Evolutionary conservation across 2,888 invertebrate species (phyloP).

Genomic region (Cheilosia grossa): DNA sequence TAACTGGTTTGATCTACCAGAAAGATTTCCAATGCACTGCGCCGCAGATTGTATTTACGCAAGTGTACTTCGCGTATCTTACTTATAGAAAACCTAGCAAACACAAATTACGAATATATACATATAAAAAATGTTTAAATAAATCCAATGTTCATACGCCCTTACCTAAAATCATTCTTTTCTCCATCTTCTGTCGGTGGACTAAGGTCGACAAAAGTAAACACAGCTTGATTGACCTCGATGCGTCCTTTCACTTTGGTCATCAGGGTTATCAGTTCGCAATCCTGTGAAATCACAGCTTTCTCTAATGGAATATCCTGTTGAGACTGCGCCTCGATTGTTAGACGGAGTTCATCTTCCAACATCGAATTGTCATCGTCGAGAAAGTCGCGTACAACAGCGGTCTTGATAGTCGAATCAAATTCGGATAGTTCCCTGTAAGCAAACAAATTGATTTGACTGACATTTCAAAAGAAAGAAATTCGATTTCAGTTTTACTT

Average conservation of each 20-base stretch:
- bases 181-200: slow-evolving; percentile 84
- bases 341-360: slow-evolving; percentile 84
- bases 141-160: not conserved
- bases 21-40: slow-evolving; percentile 87
- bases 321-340: slow-evolving; percentile 83
- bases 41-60: slow-evolving; percentile 86
- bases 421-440: slow-evolving; percentile 82
- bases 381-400: slow-evolving; percentile 82
- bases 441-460: no score
- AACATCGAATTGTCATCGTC: slow-evolving; percentile 83
- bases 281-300: slow-evolving; percentile 85
- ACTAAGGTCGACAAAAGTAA: slow-evolving; percentile 86
- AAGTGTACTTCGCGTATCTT: slow-evolving; percentile 87
- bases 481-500: slow-evolving; percentile 77
- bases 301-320: slow-evolving; percentile 85
- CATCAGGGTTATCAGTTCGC: slow-evolving; percentile 86
- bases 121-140: no score
- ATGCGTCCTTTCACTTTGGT: slow-evolving; percentile 86
- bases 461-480: not conserved
- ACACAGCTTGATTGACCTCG: slow-evolving; percentile 86
- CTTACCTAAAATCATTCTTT: slow-evolving; percentile 83
- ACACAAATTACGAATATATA: not conserved
- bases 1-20: slow-evolving; percentile 87
- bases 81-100: slow-evolving; percentile 83
- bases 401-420: slow-evolving; percentile 83